phyloP scores from a whole-genome alignment of 2,113 vertebrate genomes.

The Cygnus atratus region DNA sequence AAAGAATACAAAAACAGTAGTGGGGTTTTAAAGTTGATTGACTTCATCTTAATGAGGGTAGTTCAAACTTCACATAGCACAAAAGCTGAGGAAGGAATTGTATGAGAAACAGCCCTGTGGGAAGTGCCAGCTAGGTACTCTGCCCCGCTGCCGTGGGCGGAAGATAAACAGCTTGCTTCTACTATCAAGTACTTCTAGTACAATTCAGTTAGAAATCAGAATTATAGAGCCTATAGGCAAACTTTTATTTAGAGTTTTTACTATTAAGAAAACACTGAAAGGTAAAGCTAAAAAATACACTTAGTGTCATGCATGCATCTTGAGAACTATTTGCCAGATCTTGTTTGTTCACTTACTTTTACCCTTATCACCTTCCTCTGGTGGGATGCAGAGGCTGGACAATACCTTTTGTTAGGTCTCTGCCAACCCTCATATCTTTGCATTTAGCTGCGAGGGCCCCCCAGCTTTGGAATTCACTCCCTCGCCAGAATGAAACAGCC shows the following conservation, averaged over 20 bases:
- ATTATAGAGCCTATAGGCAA: not conserved
- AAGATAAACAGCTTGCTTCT: not conserved
- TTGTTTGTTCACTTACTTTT: slow-evolving; percentile 15
- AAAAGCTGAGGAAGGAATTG: not conserved
- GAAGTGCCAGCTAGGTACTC: not conserved
- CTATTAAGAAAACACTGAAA: not conserved
- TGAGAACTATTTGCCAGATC: not conserved
- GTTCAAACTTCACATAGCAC: not conserved
- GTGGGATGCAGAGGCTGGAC: slow-evolving; percentile 45
- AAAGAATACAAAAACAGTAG: not conserved
- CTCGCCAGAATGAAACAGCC: not conserved
- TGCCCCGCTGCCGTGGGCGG: not conserved
- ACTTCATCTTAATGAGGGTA: not conserved
- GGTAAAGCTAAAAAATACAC: not conserved
- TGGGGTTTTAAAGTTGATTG: not conserved
- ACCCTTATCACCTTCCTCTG: slow-evolving; percentile 45
- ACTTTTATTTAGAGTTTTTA: not conserved
- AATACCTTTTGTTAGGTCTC: slow-evolving; percentile 53
- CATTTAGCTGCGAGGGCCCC: slow-evolving; percentile 38
- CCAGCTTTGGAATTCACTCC: slow-evolving; percentile 67
- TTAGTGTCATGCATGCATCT: not conserved
- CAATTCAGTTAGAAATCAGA: not conserved
- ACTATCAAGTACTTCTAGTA: not conserved
- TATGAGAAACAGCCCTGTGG: not conserved
- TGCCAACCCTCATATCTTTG: slow-evolving; percentile 53